Percentiles rank a stretch among this genome's conserved stretches.
phyloP scores from a whole-genome alignment of 2,797 vertebrate species.

The Anolis apletophallus region DNA sequence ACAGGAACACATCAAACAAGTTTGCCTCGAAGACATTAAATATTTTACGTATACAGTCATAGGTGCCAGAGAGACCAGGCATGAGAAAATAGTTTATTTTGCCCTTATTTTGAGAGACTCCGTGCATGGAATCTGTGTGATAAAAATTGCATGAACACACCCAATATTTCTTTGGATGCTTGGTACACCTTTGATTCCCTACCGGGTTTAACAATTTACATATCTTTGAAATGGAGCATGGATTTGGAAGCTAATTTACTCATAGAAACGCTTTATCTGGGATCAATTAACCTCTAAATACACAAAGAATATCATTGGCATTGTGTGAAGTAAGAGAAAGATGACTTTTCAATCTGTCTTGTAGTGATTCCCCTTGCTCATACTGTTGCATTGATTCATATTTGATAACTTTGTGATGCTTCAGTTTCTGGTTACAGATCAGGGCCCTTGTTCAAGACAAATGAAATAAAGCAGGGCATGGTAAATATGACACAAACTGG shows the following conservation, averaged over 20 bases:
- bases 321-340: neutral
- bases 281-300: neutral
- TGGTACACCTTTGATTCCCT: neutral
- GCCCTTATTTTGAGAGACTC: neutral
- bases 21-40: constrained; percentile 54
- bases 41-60: constrained; percentile 47
- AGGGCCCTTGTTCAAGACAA: neutral
- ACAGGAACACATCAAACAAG: constrained; percentile 65
- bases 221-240: constrained; percentile 36
- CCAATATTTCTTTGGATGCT: neutral
- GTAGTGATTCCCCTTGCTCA: neutral
- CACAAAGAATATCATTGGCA: neutral
- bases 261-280: neutral
- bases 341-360: neutral
- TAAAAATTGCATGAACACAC: neutral
- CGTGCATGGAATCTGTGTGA: neutral
- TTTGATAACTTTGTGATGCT: neutral
- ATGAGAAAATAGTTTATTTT: neutral
- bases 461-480: neutral
- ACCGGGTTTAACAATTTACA: neutral
- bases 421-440: neutral
- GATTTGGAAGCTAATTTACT: neutral
- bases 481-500: neutral
- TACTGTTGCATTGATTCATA: neutral
- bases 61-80: neutral